Evolutionary conservation across 2,888 invertebrate genomes (phyloP).

Genomic region (Harpagoxenus sublaevis): DNA sequence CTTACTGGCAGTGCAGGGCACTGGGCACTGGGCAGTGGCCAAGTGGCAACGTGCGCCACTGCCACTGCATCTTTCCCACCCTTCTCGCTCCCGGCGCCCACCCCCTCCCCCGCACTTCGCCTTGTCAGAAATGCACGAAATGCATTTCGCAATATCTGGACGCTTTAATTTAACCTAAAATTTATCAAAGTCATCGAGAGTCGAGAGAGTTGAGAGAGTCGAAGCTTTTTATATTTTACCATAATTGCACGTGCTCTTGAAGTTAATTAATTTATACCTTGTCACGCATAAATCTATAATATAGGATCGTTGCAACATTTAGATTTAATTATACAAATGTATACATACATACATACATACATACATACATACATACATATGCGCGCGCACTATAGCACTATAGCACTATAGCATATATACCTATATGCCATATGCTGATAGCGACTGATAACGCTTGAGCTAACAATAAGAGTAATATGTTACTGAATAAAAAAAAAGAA

Average conservation of each 20-base stretch:
- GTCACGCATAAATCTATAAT: neutral
- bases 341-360: no score
- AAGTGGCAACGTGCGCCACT: neutral
- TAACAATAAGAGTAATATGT: neutral
- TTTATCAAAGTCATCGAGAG: neutral
- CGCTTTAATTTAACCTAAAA: neutral
- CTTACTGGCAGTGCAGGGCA: no score
- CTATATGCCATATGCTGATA: neutral
- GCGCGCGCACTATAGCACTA: neutral
- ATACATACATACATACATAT: no score
- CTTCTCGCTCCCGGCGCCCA: neutral
- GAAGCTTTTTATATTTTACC: neutral
- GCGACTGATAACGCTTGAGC: neutral
- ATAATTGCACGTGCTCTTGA: neutral
- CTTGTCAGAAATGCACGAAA: neutral
- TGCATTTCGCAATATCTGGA: neutral
- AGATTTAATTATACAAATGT: no score
- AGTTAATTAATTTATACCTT: neutral
- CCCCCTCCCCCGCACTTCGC: neutral
- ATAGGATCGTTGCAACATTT: no score
- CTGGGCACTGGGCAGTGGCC: no score
- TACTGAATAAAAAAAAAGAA: neutral
- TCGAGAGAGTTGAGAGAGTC: neutral
- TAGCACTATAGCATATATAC: no score
- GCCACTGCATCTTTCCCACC: neutral